Evolutionary conservation across 2,797 vertebrate genomes (phyloP), one percentile per base, ranked within the genome.

Genomic region (Ceyx erithaca): DNA sequence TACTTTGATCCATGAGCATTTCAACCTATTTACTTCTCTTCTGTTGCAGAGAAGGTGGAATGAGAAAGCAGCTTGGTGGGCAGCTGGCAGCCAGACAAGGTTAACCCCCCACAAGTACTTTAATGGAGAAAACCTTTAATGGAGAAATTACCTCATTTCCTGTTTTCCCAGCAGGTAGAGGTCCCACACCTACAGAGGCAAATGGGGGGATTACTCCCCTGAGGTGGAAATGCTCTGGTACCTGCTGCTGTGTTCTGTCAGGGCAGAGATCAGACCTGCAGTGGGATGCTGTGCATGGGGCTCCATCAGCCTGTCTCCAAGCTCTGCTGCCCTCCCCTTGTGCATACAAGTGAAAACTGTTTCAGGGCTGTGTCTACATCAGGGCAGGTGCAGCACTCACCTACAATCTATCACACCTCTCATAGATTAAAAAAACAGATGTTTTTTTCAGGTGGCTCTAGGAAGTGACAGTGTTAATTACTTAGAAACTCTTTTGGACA

Each of bases 241-340:
- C 28, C 33, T 70, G 21, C 41, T 61, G 22, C n/a, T 28, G 3
- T 10, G 54, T 85, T 37, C 17, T 43, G n/a, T 41, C 46, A 73
- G 72, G n/a, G 22, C 58, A 68, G 69, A 37, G 30, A 77, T 33
- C 41, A 23, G 28, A 61, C n/a, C 8, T 63, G n/a, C 9, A 15
- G 28, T 0, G 7, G 16, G 37, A 18, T 22, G 8, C 33, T 49
- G 4, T n/a, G 20, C 8, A 1, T 2, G 9, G 11, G 3, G 23
- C 21, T 22, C 28, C 49, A 12, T 37, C 54, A 80, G 22, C 13
- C 37, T 17, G 1, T 49, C 48, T 63, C 2, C 37, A 69, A 45
- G 5, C 28, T 12, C 3, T 48, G 12, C 30, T 85, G 62, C 15
- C 9, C 54, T 68, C 25, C 61, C 51, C 17, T 62, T 3, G 1